Percentiles rank a stretch among this genome's conserved stretches.
These are phyloP conservation scores for Montipora foliosa DNA, from an alignment of 64 coral and sea anemone species.

Conservation along the genomic window DNA sequence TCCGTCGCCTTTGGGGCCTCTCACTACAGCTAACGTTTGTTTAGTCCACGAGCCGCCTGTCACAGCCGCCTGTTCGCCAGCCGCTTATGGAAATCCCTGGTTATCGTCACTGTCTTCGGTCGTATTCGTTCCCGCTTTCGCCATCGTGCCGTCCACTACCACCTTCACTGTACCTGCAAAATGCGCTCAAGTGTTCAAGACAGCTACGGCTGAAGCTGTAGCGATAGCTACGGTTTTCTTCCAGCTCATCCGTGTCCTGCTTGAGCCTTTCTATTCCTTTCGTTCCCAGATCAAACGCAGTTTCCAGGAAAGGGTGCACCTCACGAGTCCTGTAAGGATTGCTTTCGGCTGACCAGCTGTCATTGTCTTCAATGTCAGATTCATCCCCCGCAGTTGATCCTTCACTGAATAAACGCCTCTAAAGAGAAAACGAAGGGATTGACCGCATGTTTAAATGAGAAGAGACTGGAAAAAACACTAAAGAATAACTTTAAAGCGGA, in stretches of 20 bases:
- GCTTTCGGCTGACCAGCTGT: neutral
- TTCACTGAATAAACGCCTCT: slow-evolving; percentile 47
- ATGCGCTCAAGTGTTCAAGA: slow-evolving; percentile 6
- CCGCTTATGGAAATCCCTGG: no score
- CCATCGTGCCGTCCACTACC: no score
- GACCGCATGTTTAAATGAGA: neutral
- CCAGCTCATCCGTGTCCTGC: neutral
- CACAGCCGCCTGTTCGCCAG: no score
- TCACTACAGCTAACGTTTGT: no score
- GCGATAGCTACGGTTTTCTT: neutral
- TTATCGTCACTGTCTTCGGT: no score
- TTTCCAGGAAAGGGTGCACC: slow-evolving; percentile 50
- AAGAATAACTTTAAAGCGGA: no score
- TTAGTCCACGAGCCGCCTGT: no score
- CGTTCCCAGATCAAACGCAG: slow-evolving; percentile 44
- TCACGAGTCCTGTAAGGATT: slow-evolving; percentile 44
- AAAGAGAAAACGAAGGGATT: neutral
- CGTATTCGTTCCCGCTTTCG: no score
- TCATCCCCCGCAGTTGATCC: slow-evolving; percentile 7
- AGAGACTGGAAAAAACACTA: no score
- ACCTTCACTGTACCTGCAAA: slow-evolving; percentile 9
- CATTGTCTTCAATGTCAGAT: slow-evolving; percentile 32
- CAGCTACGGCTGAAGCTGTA: neutral
- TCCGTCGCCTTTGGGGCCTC: no score
- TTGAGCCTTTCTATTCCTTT: slow-evolving; percentile 37